Conservation (phyloP, 2,888 invertebrate genomes). For the Drosophila anomalata region DNA sequence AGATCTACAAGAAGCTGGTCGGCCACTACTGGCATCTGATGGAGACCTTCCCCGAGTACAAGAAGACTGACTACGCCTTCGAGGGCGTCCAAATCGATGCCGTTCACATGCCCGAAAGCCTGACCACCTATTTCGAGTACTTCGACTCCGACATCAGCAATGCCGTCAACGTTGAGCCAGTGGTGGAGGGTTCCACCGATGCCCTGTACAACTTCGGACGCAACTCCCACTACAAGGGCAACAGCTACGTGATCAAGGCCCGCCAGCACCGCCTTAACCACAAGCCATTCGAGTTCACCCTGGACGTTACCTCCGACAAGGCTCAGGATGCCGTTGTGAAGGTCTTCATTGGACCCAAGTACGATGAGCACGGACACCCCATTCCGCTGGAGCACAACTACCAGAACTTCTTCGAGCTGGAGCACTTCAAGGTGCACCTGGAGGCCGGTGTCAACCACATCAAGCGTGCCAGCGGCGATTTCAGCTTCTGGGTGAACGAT, state of each 20-base stretch:
- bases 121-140: constrained; percentile 89
- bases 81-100: constrained; percentile 87
- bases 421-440: constrained; percentile 87
- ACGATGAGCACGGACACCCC: constrained; percentile 86
- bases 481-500: constrained; percentile 88
- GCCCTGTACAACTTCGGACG: constrained; percentile 76
- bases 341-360: constrained; percentile 89
- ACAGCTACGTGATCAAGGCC: constrained; percentile 85
- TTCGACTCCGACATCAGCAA: constrained; percentile 87
- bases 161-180: constrained; percentile 82
- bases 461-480: constrained; percentile 87
- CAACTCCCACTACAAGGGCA: constrained; percentile 73
- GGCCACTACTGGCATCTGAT: constrained; percentile 87
- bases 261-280: constrained; percentile 88
- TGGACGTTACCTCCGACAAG: constrained; percentile 86
- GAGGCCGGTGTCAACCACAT: constrained; percentile 85
- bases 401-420: constrained; percentile 88
- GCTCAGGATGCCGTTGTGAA: constrained; percentile 87
- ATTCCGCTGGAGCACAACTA: constrained; percentile 86
- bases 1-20: constrained; percentile 87
- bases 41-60: constrained; percentile 86
- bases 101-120: constrained; percentile 86
- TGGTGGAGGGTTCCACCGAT: constrained; percentile 74
- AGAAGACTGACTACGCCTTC: constrained; percentile 86
- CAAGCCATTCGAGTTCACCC: constrained; percentile 86